phyloP scores from a whole-genome alignment of 2,797 vertebrate genomes.

The Serranus cabrilla region DNA sequence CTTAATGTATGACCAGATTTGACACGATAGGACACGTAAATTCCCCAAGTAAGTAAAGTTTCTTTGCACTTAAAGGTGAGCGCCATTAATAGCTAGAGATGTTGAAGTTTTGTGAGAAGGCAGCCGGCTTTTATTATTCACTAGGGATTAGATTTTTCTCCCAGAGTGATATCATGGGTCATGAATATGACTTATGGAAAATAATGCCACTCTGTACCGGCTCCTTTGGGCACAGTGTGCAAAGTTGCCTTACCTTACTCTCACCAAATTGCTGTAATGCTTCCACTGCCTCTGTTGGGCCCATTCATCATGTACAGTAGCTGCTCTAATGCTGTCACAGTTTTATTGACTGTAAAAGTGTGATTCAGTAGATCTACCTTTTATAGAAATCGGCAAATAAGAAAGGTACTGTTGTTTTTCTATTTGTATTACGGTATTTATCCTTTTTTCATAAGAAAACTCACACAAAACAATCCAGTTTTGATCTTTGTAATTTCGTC shows the following conservation, averaged over 20 bases:
- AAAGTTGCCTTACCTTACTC: slow-evolving; percentile 33
- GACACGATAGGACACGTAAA: background rate
- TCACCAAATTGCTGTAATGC: slow-evolving; percentile 27
- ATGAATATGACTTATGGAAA: slow-evolving; percentile 56
- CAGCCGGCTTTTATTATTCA: slow-evolving; percentile 42
- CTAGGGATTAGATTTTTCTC: slow-evolving; percentile 39
- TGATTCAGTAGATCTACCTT: slow-evolving; percentile 28
- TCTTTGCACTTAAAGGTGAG: slow-evolving; percentile 37
- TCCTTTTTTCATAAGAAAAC: background rate
- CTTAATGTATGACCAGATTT: slow-evolving; percentile 36
- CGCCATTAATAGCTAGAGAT: slow-evolving; percentile 51
- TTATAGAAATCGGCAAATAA: slow-evolving; percentile 6
- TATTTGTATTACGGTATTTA: background rate
- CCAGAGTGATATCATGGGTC: slow-evolving; percentile 41
- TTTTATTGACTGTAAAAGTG: slow-evolving; percentile 35
- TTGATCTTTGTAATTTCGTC: background rate
- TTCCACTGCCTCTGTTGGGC: slow-evolving; percentile 35
- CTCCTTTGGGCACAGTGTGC: slow-evolving; percentile 40
- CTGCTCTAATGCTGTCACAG: slow-evolving; percentile 4
- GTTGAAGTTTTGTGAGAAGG: slow-evolving; percentile 34
- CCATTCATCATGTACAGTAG: slow-evolving; percentile 44
- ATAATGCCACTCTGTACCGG: slow-evolving; percentile 32
- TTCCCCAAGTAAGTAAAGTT: slow-evolving; percentile 42
- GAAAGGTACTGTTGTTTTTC: background rate
- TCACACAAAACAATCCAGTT: background rate